Evolutionary conservation across 2,888 invertebrate genomes (phyloP).

Genomic region (Drosophila subsilvestris): DNA sequence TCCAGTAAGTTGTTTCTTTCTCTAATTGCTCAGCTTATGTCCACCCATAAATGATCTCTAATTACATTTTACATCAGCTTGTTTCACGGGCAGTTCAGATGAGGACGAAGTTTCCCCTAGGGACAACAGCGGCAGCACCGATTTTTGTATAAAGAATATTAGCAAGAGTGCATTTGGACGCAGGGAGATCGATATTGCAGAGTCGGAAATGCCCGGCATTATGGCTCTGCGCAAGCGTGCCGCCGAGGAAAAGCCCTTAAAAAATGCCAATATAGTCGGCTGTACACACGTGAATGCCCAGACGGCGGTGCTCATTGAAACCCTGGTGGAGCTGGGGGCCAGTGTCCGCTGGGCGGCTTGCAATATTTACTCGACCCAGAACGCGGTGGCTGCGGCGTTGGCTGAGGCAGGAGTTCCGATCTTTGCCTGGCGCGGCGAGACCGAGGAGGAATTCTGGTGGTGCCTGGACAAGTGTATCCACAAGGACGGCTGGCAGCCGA

Average conservation of each 20-base stretch:
- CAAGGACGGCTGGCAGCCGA: conserved; percentile 95
- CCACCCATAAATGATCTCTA: not conserved
- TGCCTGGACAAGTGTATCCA: conserved; percentile 97
- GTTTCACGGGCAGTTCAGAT: conserved; percentile 90
- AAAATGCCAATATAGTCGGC: conserved; percentile 96
- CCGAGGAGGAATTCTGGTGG: conserved; percentile 99
- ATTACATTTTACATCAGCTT: conserved; percentile 56
- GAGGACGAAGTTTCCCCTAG: conserved; percentile 96
- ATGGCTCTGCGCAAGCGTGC: conserved; percentile 96
- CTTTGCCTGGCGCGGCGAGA: conserved; percentile 98
- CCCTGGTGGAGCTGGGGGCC: conserved; percentile 93
- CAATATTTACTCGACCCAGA: conserved; percentile 98
- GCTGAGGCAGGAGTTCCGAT: conserved; percentile 94
- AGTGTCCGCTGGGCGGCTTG: conserved; percentile 97
- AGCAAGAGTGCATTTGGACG: conserved; percentile 93
- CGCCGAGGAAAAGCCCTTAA: conserved; percentile 95
- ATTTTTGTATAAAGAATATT: conserved; percentile 97
- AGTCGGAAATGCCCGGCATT: conserved; percentile 99
- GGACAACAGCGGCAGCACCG: conserved; percentile 92
- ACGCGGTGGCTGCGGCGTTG: conserved; percentile 97
- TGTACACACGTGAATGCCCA: conserved; percentile 99
- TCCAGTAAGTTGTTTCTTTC: conserved; percentile 87
- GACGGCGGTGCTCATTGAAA: conserved; percentile 97
- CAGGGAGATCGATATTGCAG: conserved; percentile 98
- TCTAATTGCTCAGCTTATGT: no score